A percentile compares a stretch with the other conserved stretches of the same genome.
phyloP scores from a whole-genome alignment of 2,113 vertebrate species.

The Brienomyrus longianalis region DNA sequence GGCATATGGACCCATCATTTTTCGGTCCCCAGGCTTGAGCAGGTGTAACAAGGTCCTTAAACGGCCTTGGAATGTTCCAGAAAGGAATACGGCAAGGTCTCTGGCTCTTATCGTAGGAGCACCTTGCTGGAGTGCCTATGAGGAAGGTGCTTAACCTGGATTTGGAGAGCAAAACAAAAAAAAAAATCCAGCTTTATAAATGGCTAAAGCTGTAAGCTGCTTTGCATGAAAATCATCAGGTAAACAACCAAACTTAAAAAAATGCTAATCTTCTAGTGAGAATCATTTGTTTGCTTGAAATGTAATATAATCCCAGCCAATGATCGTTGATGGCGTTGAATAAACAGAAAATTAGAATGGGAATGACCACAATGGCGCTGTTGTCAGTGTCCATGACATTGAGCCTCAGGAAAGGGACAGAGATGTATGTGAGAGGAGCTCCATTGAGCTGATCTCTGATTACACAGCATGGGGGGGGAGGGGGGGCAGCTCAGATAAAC shows the following conservation, averaged over 20 bases:
- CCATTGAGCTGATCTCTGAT: not conserved
- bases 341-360: not conserved
- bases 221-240: not conserved
- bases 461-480: not conserved
- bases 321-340: not conserved
- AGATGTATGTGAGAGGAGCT: not conserved
- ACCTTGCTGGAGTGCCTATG: not conserved
- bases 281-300: not conserved
- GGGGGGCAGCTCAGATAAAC: not conserved
- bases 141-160: not conserved
- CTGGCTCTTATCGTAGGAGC: not conserved
- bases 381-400: not conserved
- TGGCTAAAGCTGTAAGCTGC: not conserved
- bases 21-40: not conserved
- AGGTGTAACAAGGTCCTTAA: not conserved
- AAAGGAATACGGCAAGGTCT: not conserved
- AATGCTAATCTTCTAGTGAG: not conserved
- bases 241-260: not conserved
- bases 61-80: not conserved
- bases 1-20: not conserved
- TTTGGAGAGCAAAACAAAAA: not conserved
- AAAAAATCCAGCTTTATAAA: not conserved
- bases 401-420: not conserved
- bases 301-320: not conserved
- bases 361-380: not conserved